Evolutionary conservation across 2,113 vertebrate genomes (phyloP).

Genomic region (Actenoides lindsayi): DNA sequence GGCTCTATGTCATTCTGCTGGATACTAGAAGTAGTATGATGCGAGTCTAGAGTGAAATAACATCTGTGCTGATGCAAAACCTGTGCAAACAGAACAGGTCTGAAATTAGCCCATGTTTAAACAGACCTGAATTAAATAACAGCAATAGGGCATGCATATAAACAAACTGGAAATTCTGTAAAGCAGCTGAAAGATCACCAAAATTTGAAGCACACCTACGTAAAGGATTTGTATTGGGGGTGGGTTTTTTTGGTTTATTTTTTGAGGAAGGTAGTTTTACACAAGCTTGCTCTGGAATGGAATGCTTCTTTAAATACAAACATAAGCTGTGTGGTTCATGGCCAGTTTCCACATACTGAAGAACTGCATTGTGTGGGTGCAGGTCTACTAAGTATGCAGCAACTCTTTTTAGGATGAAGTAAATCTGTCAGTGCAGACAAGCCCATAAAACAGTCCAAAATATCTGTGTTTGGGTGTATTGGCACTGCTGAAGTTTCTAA

Average conservation of each 20-base stretch:
- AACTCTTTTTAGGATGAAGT: not conserved
- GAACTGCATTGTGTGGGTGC: not conserved
- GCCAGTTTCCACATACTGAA: not conserved
- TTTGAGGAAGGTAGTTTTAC: not conserved
- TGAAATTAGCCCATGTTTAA: not conserved
- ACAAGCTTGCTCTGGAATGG: not conserved
- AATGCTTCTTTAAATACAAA: not conserved
- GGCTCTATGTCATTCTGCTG: not conserved
- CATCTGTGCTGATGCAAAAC: slow-evolving; percentile 3
- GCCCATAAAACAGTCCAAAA: not conserved
- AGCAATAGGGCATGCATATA: not conserved
- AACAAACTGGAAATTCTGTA: not conserved
- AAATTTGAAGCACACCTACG: not conserved
- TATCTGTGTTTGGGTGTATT: not conserved
- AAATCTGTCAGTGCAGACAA: not conserved
- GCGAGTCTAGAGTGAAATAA: not conserved
- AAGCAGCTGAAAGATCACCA: not conserved
- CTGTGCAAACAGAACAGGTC: not conserved
- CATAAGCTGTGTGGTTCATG: not conserved
- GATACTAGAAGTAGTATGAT: not conserved
- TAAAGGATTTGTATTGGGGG: not conserved
- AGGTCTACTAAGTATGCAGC: not conserved
- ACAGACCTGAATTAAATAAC: not conserved
- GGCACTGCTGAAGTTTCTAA: not conserved
- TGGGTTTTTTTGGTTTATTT: not conserved